Evolutionary conservation across 2,888 invertebrate genomes (phyloP).

Genomic region (Lepidochrysops patricia): DNA sequence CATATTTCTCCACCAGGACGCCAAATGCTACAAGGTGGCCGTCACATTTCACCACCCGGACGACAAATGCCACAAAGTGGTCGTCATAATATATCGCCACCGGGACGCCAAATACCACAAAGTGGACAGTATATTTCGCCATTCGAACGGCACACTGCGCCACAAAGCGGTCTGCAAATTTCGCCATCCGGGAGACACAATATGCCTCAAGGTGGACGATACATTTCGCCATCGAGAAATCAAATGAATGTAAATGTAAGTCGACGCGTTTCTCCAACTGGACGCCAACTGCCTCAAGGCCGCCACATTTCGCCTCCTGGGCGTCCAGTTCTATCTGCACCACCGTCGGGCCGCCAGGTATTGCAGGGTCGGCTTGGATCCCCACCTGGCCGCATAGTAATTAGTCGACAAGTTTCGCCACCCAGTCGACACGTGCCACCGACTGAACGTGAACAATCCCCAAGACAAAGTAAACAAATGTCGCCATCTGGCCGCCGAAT

Average conservation of each 20-base stretch:
- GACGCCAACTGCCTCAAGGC: neutral
- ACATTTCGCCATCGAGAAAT: neutral
- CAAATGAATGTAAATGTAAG: too few relatives aligned
- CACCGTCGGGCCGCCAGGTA: neutral
- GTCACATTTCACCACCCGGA: conserved; percentile 15
- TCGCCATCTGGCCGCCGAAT: neutral
- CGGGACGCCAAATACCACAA: neutral
- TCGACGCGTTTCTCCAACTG: too few relatives aligned
- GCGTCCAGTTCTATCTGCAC: neutral
- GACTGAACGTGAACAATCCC: neutral
- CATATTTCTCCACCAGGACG: neutral
- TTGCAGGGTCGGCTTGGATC: neutral
- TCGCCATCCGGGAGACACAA: neutral
- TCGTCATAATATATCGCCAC: neutral
- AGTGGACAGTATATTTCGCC: neutral
- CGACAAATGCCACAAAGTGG: conserved; percentile 17
- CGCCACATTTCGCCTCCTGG: neutral
- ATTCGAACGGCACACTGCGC: neutral
- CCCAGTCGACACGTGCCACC: neutral
- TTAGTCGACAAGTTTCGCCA: neutral
- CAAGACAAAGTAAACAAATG: too few relatives aligned
- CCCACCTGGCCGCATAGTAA: neutral
- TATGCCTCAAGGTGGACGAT: neutral
- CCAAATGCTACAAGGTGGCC: neutral
- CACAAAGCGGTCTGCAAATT: neutral